Base-by-base conservation (phyloP, 2,113 vertebrate species). In the Caranx melampygus region DNA sequence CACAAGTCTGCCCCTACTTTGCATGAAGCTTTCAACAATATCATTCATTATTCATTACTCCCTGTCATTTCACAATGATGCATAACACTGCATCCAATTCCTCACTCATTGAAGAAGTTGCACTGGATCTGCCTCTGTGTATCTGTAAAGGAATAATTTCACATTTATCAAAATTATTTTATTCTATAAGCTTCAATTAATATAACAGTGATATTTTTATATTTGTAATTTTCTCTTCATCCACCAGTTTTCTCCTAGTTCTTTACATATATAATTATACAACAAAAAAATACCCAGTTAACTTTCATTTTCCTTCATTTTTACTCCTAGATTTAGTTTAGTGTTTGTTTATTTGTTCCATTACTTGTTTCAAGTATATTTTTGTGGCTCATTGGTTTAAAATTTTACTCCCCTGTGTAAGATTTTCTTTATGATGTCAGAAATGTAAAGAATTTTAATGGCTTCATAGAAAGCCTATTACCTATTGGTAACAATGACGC, bases 1-100 rank as follows among this genome's bases (percentile, higher is more conserved):
- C 71, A 72, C 47, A 65, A 42, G 55, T 40, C 51, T 40, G n/a
- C 31, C 44, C 71, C 55, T 60, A 4, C 26, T 55, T 67, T 83
- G 60, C 21, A 65, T 75, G 52, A 67, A 45, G 49, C n/a, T 81
- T 44, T 81, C 31, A 31, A 14, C 54, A 57, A 72, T 66, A 31
- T 80, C 44, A 52, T 73, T 76, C 18, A 68, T 76, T 54, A 60
- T 80, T 81, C 42, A 69, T 70, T 70, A 5, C 40, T 55, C 31
- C 8, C 14, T 66, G 57, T 73, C 6, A 68, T 76, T 68, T 79
- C 64, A 31, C 8, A 49, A 5, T 35, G 59, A 47, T 66, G n/a
- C 45, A 42, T 31, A 37, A 18, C 16, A 12, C 4, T 2, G 34
- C 13, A 4, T 20, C 21, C 20, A 2, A 52, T 64, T 59, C 8